Percentiles rank a stretch among this genome's conserved stretches.
Conservation (phyloP, 2,797 vertebrate genomes). For the Fistularia commersonii region DNA sequence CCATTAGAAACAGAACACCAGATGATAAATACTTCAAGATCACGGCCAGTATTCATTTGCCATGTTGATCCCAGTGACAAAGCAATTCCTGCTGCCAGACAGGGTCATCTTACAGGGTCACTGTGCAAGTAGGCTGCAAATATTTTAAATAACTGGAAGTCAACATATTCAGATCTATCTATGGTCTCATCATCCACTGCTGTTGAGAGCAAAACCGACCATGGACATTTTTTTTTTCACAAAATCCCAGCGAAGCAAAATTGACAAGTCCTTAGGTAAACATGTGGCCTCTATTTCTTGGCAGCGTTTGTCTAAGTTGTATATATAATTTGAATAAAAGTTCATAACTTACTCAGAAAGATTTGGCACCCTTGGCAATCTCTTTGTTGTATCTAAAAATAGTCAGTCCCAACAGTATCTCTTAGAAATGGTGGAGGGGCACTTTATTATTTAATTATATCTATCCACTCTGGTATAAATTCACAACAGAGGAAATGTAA, state of each 20-base stretch:
- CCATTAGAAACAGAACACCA: conserved; percentile 67
- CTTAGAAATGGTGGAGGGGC: conserved; percentile 40
- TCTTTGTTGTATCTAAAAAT: conserved; percentile 75
- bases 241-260: conserved; percentile 39
- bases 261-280: conserved; percentile 46
- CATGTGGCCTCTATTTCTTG: conserved; percentile 35
- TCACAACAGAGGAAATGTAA: conserved; percentile 54
- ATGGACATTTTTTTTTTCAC: neutral
- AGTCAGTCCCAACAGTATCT: conserved; percentile 53
- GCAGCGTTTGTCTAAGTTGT: conserved; percentile 39
- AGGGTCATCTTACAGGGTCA: conserved; percentile 53
- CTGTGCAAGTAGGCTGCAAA: conserved; percentile 21
- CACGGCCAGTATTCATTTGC: conserved; percentile 68
- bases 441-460: conserved; percentile 68
- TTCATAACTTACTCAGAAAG: conserved; percentile 57
- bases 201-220: conserved; percentile 12
- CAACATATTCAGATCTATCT: conserved; percentile 25
- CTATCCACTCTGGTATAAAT: conserved; percentile 54
- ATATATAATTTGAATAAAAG: conserved; percentile 47
- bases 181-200: conserved; percentile 30
- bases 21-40: conserved; percentile 63
- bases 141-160: conserved; percentile 25
- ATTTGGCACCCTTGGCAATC: conserved; percentile 70
- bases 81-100: conserved; percentile 50
- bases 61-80: conserved; percentile 60